Evolutionary conservation across 2,797 vertebrate species (phyloP), one percentile per base, ranked within the genome.

Genomic region (Sardinella longiceps): DNA sequence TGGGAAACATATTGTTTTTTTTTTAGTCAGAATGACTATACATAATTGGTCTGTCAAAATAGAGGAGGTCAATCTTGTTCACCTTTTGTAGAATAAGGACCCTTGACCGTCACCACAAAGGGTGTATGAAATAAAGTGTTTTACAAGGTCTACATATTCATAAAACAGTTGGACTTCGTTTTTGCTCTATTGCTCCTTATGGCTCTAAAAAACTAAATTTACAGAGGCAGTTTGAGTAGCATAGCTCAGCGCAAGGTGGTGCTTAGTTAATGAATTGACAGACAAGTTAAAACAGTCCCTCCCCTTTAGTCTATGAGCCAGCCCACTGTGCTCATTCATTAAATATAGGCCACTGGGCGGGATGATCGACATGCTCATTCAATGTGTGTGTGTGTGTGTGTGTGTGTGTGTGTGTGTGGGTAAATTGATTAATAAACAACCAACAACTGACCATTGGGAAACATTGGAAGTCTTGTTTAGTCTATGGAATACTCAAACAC

Each of bases 281-380:
- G 33, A 74, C 33, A 18, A 77, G 37, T 77, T 20, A 43, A 33
- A 43, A 7, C 15, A 23, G 20, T 28, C 70, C 7, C 56, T 60
- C 56, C 56, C 7, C 56, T 60, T 60, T 60, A 53, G 23, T 60
- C 56, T 10, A 9, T 60, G 56, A n/a, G 56, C 6, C 56, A 25
- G 56, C 56, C 56, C n/a, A 60, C 56, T 25, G 63, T 70, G 30
- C 63, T 70, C 28, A 33, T 70, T 70, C 63, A 70, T 70, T 70
- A 70, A 39, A 77, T 77, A 77, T 7, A 77, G 70, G 70, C 33
- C 70, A 43, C 18, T 39, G 66, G 33, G 70, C 37, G 18, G 70
- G 18, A 77, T 70, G 63, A 70, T 70, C 28, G 28, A 18, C 63
- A 15, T 70, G 33, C 70, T 39, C 56, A 39, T 77, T 77, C 33